Evolutionary conservation across 2,113 vertebrate genomes (phyloP), one percentile per base, ranked within the genome.

Genomic region (Baryphthengus martii): DNA sequence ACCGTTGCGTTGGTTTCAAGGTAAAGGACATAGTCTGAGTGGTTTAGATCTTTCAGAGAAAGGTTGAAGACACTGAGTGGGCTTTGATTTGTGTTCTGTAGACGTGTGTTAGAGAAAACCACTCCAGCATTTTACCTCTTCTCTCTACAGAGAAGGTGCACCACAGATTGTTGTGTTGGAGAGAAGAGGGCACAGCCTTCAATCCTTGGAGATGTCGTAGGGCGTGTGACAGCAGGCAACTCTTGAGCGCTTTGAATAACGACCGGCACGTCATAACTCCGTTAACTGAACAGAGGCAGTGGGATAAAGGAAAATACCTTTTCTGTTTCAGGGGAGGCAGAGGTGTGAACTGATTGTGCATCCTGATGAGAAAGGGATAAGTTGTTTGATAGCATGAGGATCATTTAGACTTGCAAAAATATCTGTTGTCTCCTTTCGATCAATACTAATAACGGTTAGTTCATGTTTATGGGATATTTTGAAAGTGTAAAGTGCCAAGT

Each of bases 1-100:
- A 72, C 24, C 61, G n/a, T 10, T 81, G 76, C 67, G 2, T 16
- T 53, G 73, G 83, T 92, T 93, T 88, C 82, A 44, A 93, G 90
- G 76, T 37, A 93, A 92, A 95, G 95, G 90, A 81, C 61, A 11
- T 25, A 82, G 88, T 59, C 59, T 40, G 81, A 70, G 59, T 15
- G 20, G n/a, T 84, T 96, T 15, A 96, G 85, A 86, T 96, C 76
- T 92, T 72, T 56, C 85, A 86, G 68, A 53, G 83, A n/a, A 66
- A 90, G 85, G 83, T 29, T 93, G 79, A 84, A 95, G 83, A 68
- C 65, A 33, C 68, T 26, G 73, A 92, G 65, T 3, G 1, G 44
- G 52, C 90, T 97, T 96, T 96, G 88, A 92, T 96, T 94, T 93
- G 75, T 87, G 37, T 84, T 86, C 85, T 78, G 56, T 52, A 49